phyloP scores from a whole-genome alignment of 2,113 vertebrate species.

The sheep (Ovis aries) region DNA sequence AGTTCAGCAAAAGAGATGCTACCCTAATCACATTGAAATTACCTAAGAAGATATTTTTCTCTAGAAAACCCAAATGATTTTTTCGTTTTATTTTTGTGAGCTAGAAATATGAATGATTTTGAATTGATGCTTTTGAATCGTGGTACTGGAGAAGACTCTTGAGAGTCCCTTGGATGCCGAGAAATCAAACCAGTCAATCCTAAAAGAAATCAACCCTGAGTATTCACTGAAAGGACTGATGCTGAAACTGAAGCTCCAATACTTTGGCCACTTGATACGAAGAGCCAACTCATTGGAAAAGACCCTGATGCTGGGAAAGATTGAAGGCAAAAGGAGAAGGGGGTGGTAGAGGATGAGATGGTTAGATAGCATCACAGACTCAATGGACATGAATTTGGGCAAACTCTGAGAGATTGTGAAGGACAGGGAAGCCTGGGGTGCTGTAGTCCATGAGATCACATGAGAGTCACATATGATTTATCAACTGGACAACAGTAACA shows the following conservation, averaged over 20 bases:
- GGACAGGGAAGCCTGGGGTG: not conserved
- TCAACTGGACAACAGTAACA: not conserved
- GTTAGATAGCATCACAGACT: not conserved
- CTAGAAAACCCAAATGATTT: not conserved
- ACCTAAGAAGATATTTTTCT: conserved; percentile 4
- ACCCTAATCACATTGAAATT: not conserved
- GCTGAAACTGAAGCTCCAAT: not conserved
- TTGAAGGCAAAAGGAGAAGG: not conserved
- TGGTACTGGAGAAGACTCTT: not conserved
- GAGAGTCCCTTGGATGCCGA: not conserved
- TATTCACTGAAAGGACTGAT: not conserved
- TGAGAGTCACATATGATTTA: not conserved
- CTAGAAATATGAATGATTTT: not conserved
- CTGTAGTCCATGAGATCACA: not conserved
- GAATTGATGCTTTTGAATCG: not conserved
- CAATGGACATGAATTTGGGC: not conserved
- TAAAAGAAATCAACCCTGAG: not conserved
- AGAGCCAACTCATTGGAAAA: not conserved
- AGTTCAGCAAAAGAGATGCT: not conserved
- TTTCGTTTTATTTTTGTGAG: not conserved
- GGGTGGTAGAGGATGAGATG: not conserved
- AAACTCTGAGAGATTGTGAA: not conserved
- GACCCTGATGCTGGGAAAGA: not conserved
- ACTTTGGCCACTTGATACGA: not conserved
- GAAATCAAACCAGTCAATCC: not conserved